Conservation (phyloP, 2,113 vertebrate genomes). For the Channa argus region DNA sequence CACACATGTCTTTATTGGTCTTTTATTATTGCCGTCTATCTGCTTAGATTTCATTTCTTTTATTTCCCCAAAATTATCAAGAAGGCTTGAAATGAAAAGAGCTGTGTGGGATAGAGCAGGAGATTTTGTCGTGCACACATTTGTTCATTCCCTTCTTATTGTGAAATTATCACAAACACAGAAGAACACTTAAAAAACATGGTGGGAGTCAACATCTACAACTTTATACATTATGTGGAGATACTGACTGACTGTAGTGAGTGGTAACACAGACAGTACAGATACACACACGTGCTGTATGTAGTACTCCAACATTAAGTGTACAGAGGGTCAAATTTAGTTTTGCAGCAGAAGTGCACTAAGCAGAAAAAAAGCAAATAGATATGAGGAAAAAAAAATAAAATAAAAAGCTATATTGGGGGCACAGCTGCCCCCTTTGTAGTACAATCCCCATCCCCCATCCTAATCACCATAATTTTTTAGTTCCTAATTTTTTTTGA, state of each 20-base stretch:
- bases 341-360: no score
- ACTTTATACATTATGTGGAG: not conserved
- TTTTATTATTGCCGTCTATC: not conserved
- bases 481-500: no score
- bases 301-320: no score
- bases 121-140: not conserved
- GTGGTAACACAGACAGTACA: not conserved
- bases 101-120: not conserved
- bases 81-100: not conserved
- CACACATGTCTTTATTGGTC: not conserved
- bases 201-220: not conserved
- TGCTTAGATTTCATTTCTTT: slow-evolving; percentile 1
- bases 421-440: no score
- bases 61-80: slow-evolving; percentile 16
- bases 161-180: slow-evolving; percentile 57
- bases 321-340: no score
- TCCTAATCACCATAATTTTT: no score
- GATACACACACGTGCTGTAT: not conserved
- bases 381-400: no score
- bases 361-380: no score
- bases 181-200: not conserved
- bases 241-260: not conserved
- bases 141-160: not conserved
- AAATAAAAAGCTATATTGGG: no score
- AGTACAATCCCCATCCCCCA: no score